A percentile compares a stretch with the other conserved stretches of the same genome.
Evolutionary conservation across 2,113 vertebrate species (phyloP).

Genomic region (Poecilia latipinna): DNA sequence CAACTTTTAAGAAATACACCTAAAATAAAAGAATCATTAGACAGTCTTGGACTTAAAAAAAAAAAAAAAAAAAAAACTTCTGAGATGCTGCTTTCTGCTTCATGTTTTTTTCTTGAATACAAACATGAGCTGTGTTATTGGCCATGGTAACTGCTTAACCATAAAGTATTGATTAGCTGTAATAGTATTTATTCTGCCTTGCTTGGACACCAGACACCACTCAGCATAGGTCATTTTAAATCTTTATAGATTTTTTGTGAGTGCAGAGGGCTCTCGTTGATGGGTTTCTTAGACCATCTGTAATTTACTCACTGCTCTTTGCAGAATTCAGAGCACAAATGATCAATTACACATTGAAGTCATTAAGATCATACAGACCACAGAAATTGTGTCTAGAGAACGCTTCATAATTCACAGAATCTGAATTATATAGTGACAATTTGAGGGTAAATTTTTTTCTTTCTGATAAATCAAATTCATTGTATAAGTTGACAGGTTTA

Average conservation of each 20-base stretch:
- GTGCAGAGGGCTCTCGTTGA: slow-evolving; percentile 43
- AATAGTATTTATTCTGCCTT: slow-evolving; percentile 36
- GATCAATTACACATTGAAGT: slow-evolving; percentile 37
- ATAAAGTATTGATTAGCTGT: slow-evolving; percentile 51
- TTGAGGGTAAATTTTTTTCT: background rate
- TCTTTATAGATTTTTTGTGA: slow-evolving; percentile 36
- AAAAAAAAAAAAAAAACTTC: background rate
- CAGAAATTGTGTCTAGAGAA: background rate
- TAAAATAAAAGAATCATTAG: slow-evolving; percentile 4
- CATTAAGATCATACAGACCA: background rate
- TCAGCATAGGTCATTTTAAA: slow-evolving; percentile 54
- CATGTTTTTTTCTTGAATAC: background rate
- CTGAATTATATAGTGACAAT: background rate
- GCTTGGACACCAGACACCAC: slow-evolving; percentile 25
- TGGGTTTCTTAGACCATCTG: slow-evolving; percentile 36
- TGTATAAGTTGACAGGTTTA: background rate
- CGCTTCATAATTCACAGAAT: background rate
- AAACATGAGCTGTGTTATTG: background rate
- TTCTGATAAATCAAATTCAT: background rate
- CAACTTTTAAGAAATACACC: background rate
- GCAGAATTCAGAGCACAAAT: slow-evolving; percentile 38
- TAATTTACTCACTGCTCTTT: slow-evolving; percentile 27
- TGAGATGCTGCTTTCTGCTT: background rate
- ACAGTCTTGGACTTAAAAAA: background rate
- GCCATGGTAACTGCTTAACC: slow-evolving; percentile 15